Conservation (phyloP, 37 sponge, comb jelly and placozoan genomes). For the Beroe ovata region DNA sequence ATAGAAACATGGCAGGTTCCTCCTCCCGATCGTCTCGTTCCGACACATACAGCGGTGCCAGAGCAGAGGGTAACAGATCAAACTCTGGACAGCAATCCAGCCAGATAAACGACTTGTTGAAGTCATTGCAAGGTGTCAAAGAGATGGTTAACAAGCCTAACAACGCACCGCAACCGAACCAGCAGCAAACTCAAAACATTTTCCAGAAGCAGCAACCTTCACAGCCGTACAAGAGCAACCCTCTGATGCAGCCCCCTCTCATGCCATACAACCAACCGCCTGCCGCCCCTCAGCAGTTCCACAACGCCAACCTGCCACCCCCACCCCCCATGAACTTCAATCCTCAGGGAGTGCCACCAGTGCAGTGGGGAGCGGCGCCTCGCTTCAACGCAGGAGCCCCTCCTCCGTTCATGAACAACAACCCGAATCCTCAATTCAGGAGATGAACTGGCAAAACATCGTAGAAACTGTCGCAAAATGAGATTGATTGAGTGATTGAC, state of each 20-base stretch:
- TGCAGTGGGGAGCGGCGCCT: slow-evolving; percentile 2
- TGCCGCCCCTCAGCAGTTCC: neutral
- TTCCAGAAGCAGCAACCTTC: neutral
- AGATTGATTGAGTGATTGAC: too few relatives aligned
- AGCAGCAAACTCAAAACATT: neutral
- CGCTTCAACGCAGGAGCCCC: neutral
- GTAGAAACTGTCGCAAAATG: too few relatives aligned
- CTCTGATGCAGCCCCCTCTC: slow-evolving; percentile 7
- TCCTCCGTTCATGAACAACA: slow-evolving; percentile 31
- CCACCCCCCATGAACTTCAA: slow-evolving; percentile 36
- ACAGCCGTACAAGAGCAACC: slow-evolving; percentile 24
- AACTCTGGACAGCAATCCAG: slow-evolving; percentile 28
- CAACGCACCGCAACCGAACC: neutral
- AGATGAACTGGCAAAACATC: too few relatives aligned
- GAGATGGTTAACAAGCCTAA: slow-evolving; percentile 62
- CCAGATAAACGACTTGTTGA: slow-evolving; percentile 54
- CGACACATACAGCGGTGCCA: slow-evolving; percentile 25
- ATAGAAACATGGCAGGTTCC: neutral
- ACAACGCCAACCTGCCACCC: neutral
- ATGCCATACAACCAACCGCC: slow-evolving; percentile 8
- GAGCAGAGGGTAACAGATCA: neutral
- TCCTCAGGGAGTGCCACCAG: neutral
- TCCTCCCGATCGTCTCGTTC: slow-evolving; percentile 21
- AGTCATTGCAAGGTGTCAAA: slow-evolving; percentile 48
- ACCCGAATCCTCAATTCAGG: slow-evolving; percentile 45